These are phyloP conservation scores for Anguilla megastoma DNA, from an alignment of 2,797 vertebrate species.

Conservation along the genomic window DNA sequence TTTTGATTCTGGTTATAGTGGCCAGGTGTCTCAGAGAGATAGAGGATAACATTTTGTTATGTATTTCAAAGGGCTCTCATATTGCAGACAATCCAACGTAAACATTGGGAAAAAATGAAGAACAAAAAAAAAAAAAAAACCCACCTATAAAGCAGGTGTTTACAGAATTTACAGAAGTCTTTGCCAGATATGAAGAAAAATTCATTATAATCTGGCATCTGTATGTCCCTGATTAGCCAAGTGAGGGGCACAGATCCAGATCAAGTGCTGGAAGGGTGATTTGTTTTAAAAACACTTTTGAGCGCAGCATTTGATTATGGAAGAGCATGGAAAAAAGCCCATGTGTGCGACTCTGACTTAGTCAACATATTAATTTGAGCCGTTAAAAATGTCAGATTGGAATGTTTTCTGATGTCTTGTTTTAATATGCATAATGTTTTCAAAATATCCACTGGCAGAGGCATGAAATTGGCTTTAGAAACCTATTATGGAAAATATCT, in stretches of 20 bases:
- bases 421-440: constrained; percentile 58
- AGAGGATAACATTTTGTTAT: background rate
- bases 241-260: background rate
- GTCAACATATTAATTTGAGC: background rate
- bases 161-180: background rate
- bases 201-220: background rate
- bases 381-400: background rate
- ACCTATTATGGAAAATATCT: constrained; percentile 65
- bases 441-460: constrained; percentile 57
- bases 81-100: background rate
- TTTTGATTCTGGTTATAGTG: no score
- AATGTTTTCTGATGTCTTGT: constrained; percentile 30
- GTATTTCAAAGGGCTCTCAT: background rate
- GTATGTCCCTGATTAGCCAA: background rate
- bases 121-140: background rate
- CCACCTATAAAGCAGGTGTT: background rate
- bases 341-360: background rate
- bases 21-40: no score
- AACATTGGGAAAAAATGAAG: background rate
- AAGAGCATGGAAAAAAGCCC: background rate
- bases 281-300: background rate
- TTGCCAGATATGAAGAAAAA: background rate
- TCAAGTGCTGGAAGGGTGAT: background rate
- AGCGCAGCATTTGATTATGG: background rate
- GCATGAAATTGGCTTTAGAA: constrained; percentile 73